Conservation (phyloP, 2,888 invertebrate genomes). For the Alloplasta piceator region DNA sequence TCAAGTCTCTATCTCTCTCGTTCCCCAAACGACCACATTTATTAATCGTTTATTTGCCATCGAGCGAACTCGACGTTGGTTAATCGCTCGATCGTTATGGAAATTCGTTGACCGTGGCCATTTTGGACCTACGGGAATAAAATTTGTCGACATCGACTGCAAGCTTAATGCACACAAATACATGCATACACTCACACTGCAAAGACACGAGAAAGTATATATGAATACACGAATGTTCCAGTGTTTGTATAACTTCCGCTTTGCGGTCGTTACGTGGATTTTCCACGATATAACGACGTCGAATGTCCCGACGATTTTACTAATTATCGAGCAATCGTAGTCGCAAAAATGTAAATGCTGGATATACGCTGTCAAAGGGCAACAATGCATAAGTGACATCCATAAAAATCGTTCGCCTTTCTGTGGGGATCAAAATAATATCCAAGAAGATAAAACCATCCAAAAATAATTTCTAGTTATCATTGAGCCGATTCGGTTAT, state of each 20-base stretch:
- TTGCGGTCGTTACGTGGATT: constrained; percentile 37
- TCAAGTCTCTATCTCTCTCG: constrained; percentile 27
- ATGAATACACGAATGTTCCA: constrained; percentile 14
- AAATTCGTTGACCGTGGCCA: constrained; percentile 58
- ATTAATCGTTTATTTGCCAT: constrained; percentile 66
- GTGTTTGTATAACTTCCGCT: constrained; percentile 34
- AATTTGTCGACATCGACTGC: constrained; percentile 54
- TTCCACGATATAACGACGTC: constrained; percentile 39
- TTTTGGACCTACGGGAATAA: constrained; percentile 53
- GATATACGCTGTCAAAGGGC: constrained; percentile 12
- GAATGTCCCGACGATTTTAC: constrained; percentile 57
- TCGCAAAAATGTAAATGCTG: background rate
- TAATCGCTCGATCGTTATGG: constrained; percentile 66
- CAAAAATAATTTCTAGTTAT: too few species aligned
- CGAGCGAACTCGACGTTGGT: constrained; percentile 53
- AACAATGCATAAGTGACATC: background rate
- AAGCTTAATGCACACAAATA: constrained; percentile 6
- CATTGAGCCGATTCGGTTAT: too few species aligned
- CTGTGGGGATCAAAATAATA: too few species aligned
- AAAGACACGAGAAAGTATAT: too few species aligned
- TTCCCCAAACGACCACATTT: constrained; percentile 55
- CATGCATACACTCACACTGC: background rate
- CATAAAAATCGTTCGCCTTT: too few species aligned
- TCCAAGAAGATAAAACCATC: too few species aligned
- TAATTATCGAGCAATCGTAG: constrained; percentile 54